Base-by-base conservation (phyloP, 2,888 invertebrate genomes). In the Orchesellides sinensis region DNA sequence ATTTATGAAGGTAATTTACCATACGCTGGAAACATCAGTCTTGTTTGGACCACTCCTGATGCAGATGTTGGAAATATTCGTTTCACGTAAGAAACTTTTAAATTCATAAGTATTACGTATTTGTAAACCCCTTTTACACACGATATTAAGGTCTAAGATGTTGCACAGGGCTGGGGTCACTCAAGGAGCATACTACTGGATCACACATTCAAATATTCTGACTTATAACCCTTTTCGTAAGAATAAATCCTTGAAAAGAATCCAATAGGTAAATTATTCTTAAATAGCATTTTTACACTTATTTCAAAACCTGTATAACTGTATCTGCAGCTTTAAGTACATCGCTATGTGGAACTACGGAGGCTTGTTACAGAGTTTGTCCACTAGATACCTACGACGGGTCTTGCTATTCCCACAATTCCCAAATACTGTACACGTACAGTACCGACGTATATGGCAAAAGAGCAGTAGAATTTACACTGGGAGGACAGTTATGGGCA, bases 161-260 rank as follows among this genome's bases (percentile, higher is more conserved):
- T 32, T 54, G 63, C 65, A 19, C 69, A 88, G 88, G 12, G 88
- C 87, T 17, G 86, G 88, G 49, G 78, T 88, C n/a, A 78, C 84
- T 4, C 68, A 73, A 68, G 87, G 86, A 45, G 78, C 80, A 32
- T 83, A 86, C 68, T 87, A 86, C 49, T 86, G 86, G 86, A 83
- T 87, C 25, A 83, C 86, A 45, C 86, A 84, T 6, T 87, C 87
- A 2, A 80, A 78, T 61, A 84, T 83, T 21, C 72, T 88, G 8
- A 63, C 82, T n/a, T 88, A 87, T 69, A 88, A 88, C 35, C 88
- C 88, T 8, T 88, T 86, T 49, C 88, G 88, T 88, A 85, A 87
- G 87, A 56, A 0, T 45, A 40, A 65, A n/a, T 8, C 2, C n/a
- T 40, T 40, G 2, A 40, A 40, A 2, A 14, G 10, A 1, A 5